phyloP scores from a whole-genome alignment of 2,888 invertebrate species.

The Amphipoea oculea region DNA sequence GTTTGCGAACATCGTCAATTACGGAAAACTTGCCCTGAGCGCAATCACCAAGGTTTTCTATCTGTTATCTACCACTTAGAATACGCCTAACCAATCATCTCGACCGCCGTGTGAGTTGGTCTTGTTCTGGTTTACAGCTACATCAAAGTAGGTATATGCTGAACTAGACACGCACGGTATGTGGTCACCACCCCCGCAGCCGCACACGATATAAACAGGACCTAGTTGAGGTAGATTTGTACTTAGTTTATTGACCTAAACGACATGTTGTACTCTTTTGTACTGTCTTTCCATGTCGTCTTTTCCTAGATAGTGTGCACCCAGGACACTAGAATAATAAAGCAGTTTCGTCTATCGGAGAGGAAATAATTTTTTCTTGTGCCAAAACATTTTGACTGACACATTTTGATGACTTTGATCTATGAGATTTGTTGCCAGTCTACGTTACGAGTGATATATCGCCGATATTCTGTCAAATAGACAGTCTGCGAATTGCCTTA shows the following conservation, averaged over 20 bases:
- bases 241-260: neutral
- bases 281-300: neutral
- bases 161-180: neutral
- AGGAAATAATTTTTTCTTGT: neutral
- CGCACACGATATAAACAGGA: neutral
- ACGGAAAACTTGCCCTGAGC: neutral
- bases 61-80: neutral
- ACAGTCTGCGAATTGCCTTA: neutral
- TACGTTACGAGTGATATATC: neutral
- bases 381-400: neutral
- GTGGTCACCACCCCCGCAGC: neutral
- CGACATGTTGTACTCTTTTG: neutral
- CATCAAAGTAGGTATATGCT: neutral
- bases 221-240: neutral
- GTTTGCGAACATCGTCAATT: neutral
- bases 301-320: neutral
- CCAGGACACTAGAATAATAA: neutral
- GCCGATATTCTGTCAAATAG: neutral
- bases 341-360: neutral
- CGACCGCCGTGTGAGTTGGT: neutral
- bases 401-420: neutral
- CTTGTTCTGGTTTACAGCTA: neutral
- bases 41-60: neutral
- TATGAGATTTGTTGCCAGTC: neutral
- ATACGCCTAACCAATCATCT: neutral